phyloP scores from a whole-genome alignment of 2,888 invertebrate species.

The Timema podura region DNA sequence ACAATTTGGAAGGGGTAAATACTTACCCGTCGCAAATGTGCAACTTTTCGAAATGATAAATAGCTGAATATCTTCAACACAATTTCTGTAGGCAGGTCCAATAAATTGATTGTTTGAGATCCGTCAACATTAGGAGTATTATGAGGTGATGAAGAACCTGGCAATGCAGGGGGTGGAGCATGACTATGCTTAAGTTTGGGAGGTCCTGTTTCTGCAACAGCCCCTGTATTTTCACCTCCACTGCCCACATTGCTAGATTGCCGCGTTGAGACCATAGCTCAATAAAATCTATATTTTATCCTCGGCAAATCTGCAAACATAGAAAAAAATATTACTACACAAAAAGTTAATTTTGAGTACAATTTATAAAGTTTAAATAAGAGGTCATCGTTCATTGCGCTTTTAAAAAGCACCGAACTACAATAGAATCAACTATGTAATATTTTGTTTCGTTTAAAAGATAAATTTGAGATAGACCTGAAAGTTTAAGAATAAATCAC shows the following conservation, averaged over 20 bases:
- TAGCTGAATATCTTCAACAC: slow-evolving; percentile 73
- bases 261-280: slow-evolving; percentile 53
- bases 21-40: slow-evolving; percentile 74
- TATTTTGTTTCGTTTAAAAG: too few species aligned
- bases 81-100: slow-evolving; percentile 76
- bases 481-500: too few species aligned
- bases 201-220: slow-evolving; percentile 18
- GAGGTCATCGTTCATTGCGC: background rate
- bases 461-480: too few species aligned
- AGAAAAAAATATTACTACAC: background rate
- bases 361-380: too few species aligned
- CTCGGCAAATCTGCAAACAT: background rate
- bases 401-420: too few species aligned
- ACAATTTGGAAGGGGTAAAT: background rate
- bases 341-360: too few species aligned
- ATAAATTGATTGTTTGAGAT: slow-evolving; percentile 45
- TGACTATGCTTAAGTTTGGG: slow-evolving; percentile 20
- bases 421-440: too few species aligned
- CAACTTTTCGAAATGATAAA: slow-evolving; percentile 71
- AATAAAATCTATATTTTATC: background rate
- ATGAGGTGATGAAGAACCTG: slow-evolving; percentile 22
- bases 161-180: slow-evolving; percentile 32
- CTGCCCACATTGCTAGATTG: slow-evolving; percentile 46
- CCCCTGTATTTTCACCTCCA: slow-evolving; percentile 23
- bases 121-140: slow-evolving; percentile 36